Evolutionary conservation across 2,888 invertebrate genomes (phyloP), one percentile per base, ranked within the genome.

Genomic region (Perithous albicinctus): DNA sequence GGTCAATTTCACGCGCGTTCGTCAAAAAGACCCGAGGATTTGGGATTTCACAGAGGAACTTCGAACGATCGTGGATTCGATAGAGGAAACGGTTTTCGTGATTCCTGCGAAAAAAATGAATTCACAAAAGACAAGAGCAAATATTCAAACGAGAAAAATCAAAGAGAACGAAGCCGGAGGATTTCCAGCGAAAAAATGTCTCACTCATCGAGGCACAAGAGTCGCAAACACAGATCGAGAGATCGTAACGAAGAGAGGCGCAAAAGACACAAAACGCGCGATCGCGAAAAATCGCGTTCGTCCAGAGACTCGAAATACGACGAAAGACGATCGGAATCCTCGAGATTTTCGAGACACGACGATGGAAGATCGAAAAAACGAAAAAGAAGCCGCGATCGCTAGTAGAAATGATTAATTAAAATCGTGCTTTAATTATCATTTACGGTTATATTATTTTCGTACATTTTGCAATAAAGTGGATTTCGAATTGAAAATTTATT

Each of bases 301-400:
- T 72, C 75, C 7, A 48, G 66, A 29, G 76, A 82, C 15, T 48
- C 43, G 1, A 70, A 69, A 20, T 26, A 66, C 75, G 35, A 38
- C n/a, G 61, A 67, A 10, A 54, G 32, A 23, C 41, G 51, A 35
- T 69, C 69, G 6, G 61, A 69, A 5, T 26, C 56, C 70, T n/a
- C 59, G 61, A 51, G 67, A 82, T 12, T 35, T 38, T 48, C 43
- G 8, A 70, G 63, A 32, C 38, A 41, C 66, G 43, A 51, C 26
- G 70, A 86, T 75, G 75, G 82, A 46, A 81, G 32, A 20, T 70
- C 56, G 48, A 83, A 79, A 43, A 80, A 77, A 46, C 66, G 59
- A 15, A 69, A 61, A 38, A 48, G 64, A 29, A 72, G 70, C 43
- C 75, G 69, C 48, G 63, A 75, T 35, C 35, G 32, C 32, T 59